These are phyloP conservation scores for Heliconius cydno DNA, from an alignment of 2,888 invertebrate species.

Conservation along the genomic window DNA sequence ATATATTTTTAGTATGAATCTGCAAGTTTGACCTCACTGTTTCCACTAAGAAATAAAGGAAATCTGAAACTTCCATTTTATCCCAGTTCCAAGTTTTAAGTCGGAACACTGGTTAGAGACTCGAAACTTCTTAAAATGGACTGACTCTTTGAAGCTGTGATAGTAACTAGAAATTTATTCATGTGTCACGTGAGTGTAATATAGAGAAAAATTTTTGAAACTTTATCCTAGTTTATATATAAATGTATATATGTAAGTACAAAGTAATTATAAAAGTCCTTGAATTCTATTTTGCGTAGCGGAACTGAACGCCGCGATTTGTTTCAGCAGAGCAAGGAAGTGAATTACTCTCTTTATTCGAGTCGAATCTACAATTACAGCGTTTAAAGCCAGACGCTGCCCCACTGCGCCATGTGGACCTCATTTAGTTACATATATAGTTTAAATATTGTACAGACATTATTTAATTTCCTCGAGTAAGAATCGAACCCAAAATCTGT, in stretches of 20 bases:
- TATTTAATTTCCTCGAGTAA: no score
- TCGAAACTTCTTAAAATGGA: conserved; percentile 35
- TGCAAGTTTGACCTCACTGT: conserved; percentile 34
- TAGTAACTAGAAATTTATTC: conserved; percentile 54
- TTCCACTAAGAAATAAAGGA: conserved; percentile 35
- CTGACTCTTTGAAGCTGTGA: conserved; percentile 34
- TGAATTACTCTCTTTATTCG: neutral
- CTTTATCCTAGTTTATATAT: conserved; percentile 54
- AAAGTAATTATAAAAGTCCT: no score
- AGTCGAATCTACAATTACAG: no score
- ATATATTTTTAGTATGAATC: conserved; percentile 24
- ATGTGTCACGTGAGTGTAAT: conserved; percentile 67
- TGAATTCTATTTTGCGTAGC: neutral
- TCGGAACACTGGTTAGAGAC: conserved; percentile 42
- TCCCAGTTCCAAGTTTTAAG: conserved; percentile 45
- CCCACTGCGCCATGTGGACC: no score
- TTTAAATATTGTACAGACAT: no score
- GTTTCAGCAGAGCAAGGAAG: neutral
- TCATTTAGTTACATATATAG: no score
- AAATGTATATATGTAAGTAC: neutral
- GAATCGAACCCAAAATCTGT: no score
- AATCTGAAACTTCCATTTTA: conserved; percentile 48
- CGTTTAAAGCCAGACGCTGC: no score
- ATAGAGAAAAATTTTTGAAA: conserved; percentile 62
- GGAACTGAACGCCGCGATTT: neutral